Evolutionary conservation across 64 coral and sea anemone genomes (phyloP).

Genomic region (Actinia tenebrosa): DNA sequence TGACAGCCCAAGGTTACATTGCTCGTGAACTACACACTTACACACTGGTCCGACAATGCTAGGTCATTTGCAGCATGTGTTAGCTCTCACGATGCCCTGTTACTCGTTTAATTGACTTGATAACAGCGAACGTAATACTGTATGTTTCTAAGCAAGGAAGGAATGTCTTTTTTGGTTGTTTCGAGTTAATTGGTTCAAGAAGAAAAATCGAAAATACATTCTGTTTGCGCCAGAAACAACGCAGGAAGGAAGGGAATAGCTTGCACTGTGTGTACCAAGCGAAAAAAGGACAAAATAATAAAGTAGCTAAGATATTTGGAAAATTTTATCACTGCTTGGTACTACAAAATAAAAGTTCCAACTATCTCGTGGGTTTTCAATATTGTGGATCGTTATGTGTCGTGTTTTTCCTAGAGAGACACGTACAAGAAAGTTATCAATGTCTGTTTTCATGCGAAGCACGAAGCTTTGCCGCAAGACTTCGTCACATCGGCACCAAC

Average conservation of each 20-base stretch:
- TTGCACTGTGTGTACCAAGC: not conserved
- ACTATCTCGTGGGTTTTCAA: not conserved
- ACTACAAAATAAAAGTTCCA: not conserved
- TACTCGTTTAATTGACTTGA: not conserved
- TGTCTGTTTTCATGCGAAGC: not conserved
- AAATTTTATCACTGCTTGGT: not conserved
- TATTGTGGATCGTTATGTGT: not conserved
- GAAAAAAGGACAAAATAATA: not conserved
- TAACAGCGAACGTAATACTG: not conserved
- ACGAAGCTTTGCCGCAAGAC: slow-evolving; percentile 6
- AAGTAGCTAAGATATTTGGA: not conserved
- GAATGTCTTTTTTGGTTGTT: not conserved
- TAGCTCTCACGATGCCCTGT: slow-evolving; percentile 3
- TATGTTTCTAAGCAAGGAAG: not conserved
- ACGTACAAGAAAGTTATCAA: not conserved
- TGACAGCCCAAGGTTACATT: not conserved
- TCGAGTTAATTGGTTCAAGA: not conserved
- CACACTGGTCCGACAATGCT: not conserved
- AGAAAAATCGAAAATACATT: not conserved
- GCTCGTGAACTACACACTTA: not conserved
- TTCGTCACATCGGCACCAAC: slow-evolving; percentile 19
- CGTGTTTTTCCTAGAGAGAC: not conserved
- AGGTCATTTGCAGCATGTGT: not conserved
- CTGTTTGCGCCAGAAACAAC: not conserved
- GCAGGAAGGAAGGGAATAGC: not conserved